Percentiles rank a stretch among this genome's conserved stretches.
phyloP scores from a whole-genome alignment of 2,888 invertebrate species.

The Heterodera filipjevi region DNA sequence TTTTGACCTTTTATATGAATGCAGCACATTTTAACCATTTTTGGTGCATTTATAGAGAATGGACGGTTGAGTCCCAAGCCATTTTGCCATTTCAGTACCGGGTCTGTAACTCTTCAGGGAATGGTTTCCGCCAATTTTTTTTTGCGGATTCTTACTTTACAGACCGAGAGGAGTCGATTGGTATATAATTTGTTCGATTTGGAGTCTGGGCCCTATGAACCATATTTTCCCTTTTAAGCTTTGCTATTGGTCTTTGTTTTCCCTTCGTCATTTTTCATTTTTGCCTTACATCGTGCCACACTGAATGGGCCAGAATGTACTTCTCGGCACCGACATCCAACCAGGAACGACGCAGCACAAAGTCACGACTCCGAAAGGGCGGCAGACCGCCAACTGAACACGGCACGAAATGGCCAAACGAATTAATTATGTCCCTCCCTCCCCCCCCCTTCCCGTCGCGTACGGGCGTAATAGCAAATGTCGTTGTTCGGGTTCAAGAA shows the following conservation, averaged over 20 bases:
- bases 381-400: conserved; percentile 49
- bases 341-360: conserved; percentile 89
- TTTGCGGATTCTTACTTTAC: too few species aligned
- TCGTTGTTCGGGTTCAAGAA: conserved; percentile 89
- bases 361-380: conserved; percentile 73
- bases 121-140: too few species aligned
- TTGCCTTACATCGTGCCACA: conserved; percentile 77
- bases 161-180: too few species aligned
- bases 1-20: too few species aligned
- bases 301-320: conserved; percentile 86
- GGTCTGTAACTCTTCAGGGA: too few species aligned
- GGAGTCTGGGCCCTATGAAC: too few species aligned
- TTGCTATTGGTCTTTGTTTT: background rate
- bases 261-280: background rate
- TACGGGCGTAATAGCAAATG: conserved; percentile 87
- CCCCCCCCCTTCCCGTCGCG: conserved; percentile 58
- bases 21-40: too few species aligned
- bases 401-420: background rate
- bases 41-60: too few species aligned
- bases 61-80: too few species aligned
- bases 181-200: too few species aligned
- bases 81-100: too few species aligned
- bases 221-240: too few species aligned
- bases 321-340: conserved; percentile 83
- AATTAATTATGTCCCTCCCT: background rate